Conservation (phyloP, 2,113 vertebrate genomes). For the Saguinus imperator region DNA sequence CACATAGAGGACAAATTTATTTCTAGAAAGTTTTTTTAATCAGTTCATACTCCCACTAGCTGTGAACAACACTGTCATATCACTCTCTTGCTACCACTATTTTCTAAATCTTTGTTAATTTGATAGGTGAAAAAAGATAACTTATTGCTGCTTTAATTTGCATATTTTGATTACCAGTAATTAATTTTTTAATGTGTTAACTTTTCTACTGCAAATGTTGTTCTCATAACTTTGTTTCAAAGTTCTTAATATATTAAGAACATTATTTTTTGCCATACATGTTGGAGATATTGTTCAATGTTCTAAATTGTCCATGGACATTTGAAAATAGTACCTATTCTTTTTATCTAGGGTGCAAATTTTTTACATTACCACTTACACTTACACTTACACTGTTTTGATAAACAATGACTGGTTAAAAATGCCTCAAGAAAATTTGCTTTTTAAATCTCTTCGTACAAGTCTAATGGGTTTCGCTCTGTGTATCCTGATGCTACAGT, state of each 20-base stretch:
- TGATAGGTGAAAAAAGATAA: conserved; percentile 25
- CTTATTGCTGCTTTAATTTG: neutral
- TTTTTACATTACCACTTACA: conserved; percentile 9
- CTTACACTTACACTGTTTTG: neutral
- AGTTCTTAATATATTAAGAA: conserved; percentile 3
- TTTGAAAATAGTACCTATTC: neutral
- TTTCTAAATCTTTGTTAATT: conserved; percentile 37
- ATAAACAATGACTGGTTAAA: neutral
- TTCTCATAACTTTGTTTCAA: conserved; percentile 26
- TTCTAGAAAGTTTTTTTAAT: conserved; percentile 48
- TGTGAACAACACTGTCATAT: conserved; percentile 34
- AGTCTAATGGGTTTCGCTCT: neutral
- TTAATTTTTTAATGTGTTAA: neutral
- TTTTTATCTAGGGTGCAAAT: conserved; percentile 12
- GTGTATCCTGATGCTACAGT: neutral
- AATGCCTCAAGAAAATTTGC: conserved; percentile 3
- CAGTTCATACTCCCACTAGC: conserved; percentile 11
- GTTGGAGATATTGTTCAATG: neutral
- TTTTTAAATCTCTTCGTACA: conserved; percentile 19
- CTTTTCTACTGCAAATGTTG: neutral
- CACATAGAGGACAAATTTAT: conserved; percentile 18
- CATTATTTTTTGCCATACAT: neutral
- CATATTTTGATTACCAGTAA: conserved; percentile 26
- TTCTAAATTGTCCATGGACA: neutral
- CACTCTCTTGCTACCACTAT: neutral